These are phyloP conservation scores for Eudyptes chrysolophus DNA, from an alignment of 2,113 vertebrate genomes.

Conservation along the genomic window DNA sequence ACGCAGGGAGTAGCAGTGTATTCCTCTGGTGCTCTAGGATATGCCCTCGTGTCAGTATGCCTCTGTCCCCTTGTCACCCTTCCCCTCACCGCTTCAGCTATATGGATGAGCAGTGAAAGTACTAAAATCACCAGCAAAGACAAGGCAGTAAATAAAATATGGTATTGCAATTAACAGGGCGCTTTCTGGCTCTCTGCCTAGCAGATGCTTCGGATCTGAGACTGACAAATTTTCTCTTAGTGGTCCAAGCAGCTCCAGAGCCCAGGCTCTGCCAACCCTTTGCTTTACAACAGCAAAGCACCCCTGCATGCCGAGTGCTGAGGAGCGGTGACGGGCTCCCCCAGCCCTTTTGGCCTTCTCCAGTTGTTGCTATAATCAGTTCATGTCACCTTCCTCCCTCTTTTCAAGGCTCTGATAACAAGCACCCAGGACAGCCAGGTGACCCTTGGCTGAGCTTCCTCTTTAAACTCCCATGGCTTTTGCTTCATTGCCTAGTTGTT, in stretches of 20 bases:
- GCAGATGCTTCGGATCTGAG: not conserved
- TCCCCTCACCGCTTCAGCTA: not conserved
- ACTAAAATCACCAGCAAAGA: not conserved
- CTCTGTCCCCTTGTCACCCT: not conserved
- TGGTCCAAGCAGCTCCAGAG: not conserved
- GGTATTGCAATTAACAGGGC: not conserved
- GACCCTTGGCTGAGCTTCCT: conserved; percentile 46
- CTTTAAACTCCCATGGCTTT: not conserved
- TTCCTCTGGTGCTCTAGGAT: not conserved
- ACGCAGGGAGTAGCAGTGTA: not conserved
- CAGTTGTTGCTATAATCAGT: not conserved
- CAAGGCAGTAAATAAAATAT: not conserved
- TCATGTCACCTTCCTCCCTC: not conserved
- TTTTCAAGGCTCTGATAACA: conserved; percentile 23
- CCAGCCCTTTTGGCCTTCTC: not conserved
- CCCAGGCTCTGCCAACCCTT: not conserved
- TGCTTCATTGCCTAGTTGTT: not conserved
- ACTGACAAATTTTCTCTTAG: not conserved
- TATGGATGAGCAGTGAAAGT: not conserved
- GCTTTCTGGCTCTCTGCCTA: not conserved
- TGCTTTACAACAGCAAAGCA: not conserved
- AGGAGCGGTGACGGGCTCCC: not conserved
- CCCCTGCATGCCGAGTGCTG: not conserved
- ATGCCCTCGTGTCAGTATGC: not conserved
- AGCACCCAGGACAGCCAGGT: not conserved